Evolutionary conservation across 2,113 vertebrate species (phyloP).

Genomic region (Cynocephalus volans): DNA sequence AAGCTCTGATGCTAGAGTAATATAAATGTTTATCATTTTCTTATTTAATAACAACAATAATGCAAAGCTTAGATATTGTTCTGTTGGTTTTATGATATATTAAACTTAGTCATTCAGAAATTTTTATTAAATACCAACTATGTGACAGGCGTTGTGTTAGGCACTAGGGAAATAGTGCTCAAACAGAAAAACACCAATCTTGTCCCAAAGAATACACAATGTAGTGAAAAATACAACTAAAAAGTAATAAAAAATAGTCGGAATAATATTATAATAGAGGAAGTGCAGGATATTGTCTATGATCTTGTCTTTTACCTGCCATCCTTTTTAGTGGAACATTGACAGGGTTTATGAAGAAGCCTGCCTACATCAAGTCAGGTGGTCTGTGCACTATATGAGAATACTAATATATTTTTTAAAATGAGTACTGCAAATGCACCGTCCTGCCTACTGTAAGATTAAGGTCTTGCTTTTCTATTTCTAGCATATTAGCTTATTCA

Average conservation of each 20-base stretch:
- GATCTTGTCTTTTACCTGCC: neutral
- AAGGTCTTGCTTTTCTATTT: slow-evolving; percentile 57
- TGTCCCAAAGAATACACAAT: neutral
- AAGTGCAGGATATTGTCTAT: neutral
- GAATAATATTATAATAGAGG: neutral
- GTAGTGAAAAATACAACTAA: neutral
- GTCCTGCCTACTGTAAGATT: neutral
- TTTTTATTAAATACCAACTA: neutral
- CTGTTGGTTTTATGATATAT: neutral
- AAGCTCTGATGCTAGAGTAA: neutral
- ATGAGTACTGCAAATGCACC: neutral
- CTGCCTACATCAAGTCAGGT: neutral
- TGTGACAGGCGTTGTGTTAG: neutral
- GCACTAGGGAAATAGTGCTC: neutral
- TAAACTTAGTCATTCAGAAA: neutral
- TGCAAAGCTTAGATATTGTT: neutral
- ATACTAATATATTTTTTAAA: neutral
- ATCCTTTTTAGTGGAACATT: neutral
- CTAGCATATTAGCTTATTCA: slow-evolving; percentile 23
- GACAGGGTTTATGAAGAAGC: neutral
- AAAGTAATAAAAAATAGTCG: neutral
- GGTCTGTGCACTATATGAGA: neutral
- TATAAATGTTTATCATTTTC: neutral
- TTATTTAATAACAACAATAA: neutral
- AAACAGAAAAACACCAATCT: neutral